Evolutionary conservation across 35 echinoderm and acorn worm genomes (phyloP).

Genomic region (Amphiura filiformis): DNA sequence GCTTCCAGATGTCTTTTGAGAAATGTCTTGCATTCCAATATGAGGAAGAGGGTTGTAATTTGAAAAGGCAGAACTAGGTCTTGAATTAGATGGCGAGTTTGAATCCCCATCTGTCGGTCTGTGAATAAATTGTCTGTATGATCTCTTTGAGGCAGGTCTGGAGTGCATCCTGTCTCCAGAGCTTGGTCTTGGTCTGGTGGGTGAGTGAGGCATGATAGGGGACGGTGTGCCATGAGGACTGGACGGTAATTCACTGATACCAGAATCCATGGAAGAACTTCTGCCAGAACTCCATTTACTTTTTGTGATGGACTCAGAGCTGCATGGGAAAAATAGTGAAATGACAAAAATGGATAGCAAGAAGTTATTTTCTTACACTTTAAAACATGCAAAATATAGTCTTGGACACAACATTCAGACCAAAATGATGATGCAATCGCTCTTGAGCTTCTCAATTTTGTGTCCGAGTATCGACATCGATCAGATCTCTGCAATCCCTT

Average conservation of each 20-base stretch:
- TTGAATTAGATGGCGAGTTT: background rate
- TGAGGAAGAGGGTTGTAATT: slow-evolving; percentile 37
- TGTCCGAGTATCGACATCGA: too few relatives aligned
- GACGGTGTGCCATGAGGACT: slow-evolving; percentile 3
- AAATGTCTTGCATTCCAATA: slow-evolving; percentile 24
- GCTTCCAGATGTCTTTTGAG: too few relatives aligned
- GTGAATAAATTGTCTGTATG: background rate
- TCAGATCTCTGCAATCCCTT: too few relatives aligned
- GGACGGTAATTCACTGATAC: background rate
- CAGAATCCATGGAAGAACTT: background rate
- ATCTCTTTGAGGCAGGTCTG: background rate
- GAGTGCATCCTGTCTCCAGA: background rate
- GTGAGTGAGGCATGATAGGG: background rate
- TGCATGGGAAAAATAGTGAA: too few relatives aligned
- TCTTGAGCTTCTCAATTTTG: too few relatives aligned
- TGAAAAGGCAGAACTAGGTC: slow-evolving; percentile 49
- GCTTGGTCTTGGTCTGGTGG: background rate
- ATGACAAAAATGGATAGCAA: too few relatives aligned
- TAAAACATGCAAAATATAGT: too few relatives aligned
- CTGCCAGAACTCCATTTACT: background rate
- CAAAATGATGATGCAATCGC: too few relatives aligned
- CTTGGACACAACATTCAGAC: too few relatives aligned
- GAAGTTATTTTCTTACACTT: too few relatives aligned
- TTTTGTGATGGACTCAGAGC: background rate
- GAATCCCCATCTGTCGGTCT: background rate